These are phyloP conservation scores for Gymnarchus niloticus DNA, from an alignment of 2,113 vertebrate species.

Conservation along the genomic window DNA sequence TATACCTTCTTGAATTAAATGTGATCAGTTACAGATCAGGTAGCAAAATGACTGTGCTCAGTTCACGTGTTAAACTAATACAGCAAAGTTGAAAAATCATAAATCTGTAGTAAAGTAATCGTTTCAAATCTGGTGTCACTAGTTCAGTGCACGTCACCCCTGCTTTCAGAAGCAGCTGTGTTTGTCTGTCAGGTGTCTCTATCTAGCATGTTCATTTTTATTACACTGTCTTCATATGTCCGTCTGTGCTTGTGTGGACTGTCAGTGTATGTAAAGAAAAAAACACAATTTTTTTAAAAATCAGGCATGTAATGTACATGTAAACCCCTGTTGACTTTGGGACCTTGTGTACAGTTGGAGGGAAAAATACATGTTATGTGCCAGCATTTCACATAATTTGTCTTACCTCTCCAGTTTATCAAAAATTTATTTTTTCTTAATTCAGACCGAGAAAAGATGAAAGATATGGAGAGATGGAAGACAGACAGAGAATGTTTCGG, in stretches of 20 bases:
- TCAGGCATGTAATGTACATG: neutral
- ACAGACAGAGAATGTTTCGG: conserved; percentile 10
- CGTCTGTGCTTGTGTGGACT: neutral
- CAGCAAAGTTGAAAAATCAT: too few species aligned
- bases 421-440: neutral
- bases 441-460: conserved; percentile 4
- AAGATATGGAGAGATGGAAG: conserved; percentile 13
- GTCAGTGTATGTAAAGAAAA: conserved; percentile 11
- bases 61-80: neutral
- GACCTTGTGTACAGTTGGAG: neutral
- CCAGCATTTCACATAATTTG: neutral
- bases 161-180: neutral
- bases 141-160: neutral
- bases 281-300: neutral
- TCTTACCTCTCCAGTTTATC: conserved; percentile 11
- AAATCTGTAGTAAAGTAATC: neutral
- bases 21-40: neutral
- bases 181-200: neutral
- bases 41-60: neutral
- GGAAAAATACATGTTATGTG: neutral
- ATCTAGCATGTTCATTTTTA: neutral
- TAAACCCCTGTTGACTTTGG: neutral
- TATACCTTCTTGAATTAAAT: too few species aligned
- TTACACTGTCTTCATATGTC: neutral
- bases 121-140: neutral